phyloP scores from a whole-genome alignment of 2,113 vertebrate genomes.

The Micronycteris hirsuta region DNA sequence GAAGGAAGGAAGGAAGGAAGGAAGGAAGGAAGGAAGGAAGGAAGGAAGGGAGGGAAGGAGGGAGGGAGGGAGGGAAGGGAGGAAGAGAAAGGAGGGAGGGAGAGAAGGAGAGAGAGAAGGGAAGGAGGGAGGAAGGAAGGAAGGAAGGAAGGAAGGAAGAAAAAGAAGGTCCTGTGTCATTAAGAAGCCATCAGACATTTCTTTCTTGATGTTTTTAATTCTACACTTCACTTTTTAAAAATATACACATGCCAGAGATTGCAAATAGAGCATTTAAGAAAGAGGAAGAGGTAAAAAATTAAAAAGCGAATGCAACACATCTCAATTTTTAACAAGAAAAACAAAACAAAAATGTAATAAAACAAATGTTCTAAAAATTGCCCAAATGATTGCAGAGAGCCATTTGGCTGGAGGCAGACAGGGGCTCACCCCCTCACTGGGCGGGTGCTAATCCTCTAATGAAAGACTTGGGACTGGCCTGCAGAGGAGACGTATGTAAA shows the following conservation, averaged over 20 bases:
- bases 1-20: neutral
- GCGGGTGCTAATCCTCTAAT: slow-evolving; percentile 76
- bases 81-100: neutral
- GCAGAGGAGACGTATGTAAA: slow-evolving; percentile 82
- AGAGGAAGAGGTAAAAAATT: neutral
- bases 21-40: too few relatives aligned
- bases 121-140: too few relatives aligned
- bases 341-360: neutral
- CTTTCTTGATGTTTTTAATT: neutral
- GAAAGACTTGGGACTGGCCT: slow-evolving; percentile 80
- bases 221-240: neutral
- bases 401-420: slow-evolving; percentile 38
- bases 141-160: neutral
- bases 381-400: neutral
- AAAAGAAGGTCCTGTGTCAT: neutral
- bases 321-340: neutral
- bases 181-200: neutral
- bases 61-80: fast-evolving
- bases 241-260: neutral
- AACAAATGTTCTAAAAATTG: neutral
- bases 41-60: neutral
- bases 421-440: slow-evolving; percentile 48
- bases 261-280: neutral
- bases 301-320: neutral
- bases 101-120: neutral